Conservation (phyloP, 1,140 invertebrate species). For the Zaprionus gabonicus region DNA sequence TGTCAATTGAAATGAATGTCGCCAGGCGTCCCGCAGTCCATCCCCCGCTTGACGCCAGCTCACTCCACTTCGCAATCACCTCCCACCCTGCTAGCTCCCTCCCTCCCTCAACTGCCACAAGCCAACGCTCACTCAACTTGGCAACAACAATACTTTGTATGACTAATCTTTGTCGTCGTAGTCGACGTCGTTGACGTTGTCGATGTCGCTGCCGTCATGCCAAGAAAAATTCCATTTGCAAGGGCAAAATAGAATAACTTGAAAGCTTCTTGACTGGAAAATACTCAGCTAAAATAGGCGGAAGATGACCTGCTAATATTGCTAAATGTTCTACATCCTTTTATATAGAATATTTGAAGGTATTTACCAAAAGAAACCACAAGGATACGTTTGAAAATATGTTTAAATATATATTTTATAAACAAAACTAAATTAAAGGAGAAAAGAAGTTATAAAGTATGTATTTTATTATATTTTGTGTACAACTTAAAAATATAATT, state of each 20-base stretch:
- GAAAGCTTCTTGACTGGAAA: slow-evolving; percentile 3
- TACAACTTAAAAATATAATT: no score
- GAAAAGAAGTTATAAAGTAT: no score
- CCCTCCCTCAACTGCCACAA: background rate
- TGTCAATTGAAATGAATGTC: slow-evolving; percentile 79
- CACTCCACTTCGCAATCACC: background rate
- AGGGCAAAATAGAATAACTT: slow-evolving; percentile 38
- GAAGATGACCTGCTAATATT: background rate
- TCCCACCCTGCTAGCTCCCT: slow-evolving; percentile 1
- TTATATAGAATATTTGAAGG: background rate
- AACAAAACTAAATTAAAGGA: no score
- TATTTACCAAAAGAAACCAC: background rate
- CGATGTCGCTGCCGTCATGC: slow-evolving; percentile 56
- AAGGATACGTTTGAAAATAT: no score
- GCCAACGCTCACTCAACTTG: slow-evolving; percentile 6
- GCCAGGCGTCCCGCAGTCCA: slow-evolving; percentile 71
- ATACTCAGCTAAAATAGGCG: slow-evolving; percentile 20
- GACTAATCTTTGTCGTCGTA: slow-evolving; percentile 76
- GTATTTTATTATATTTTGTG: no score
- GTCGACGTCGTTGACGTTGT: slow-evolving; percentile 49
- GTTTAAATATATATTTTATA: no score
- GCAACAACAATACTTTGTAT: slow-evolving; percentile 63
- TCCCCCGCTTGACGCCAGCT: slow-evolving; percentile 33
- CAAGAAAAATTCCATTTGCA: slow-evolving; percentile 59
- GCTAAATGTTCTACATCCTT: background rate